Base-by-base conservation (phyloP, 2,888 invertebrate species). In the Pilophorus perplexus region DNA sequence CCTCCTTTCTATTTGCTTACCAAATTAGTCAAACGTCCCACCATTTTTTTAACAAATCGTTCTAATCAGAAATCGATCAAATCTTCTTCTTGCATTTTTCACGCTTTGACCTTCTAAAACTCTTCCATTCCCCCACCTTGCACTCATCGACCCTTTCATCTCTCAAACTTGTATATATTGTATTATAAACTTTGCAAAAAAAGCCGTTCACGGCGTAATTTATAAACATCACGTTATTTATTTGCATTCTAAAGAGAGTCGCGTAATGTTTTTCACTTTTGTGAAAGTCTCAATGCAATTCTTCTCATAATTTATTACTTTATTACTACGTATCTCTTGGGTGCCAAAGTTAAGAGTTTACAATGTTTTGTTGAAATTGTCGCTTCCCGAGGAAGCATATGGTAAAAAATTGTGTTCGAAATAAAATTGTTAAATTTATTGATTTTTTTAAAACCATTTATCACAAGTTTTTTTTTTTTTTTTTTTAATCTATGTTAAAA, bases 371-470 rank as follows among this genome's bases (percentile, higher is more conserved):
- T 59, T 42, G 59, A 40, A 38, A 59, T 38, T 25, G 59, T 59
- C 42, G 59, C 59, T 59, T 59, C 59, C 59, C 25, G 59, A n/a
- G 59, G 59, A 59, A 59, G 59, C 42, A 59, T 22, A 48, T 12
- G n/a, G 23, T 23, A 22, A 23, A 12, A 44, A 18, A 18, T 4
- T 18, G 22, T 12, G 22, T 46, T 46, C 14, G 25, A 8, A 52
- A 28, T 28, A 28, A 28, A 52, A 52, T n/a, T n/a, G n/a, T n/a
- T n/a, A n/a, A n/a, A n/a, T n/a, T n/a, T n/a, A n/a, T n/a, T n/a
- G n/a, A n/a, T n/a, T n/a, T n/a, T n/a, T n/a, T n/a, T n/a, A n/a
- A n/a, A n/a, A n/a, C n/a, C n/a, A n/a, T n/a, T n/a, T n/a, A n/a
- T n/a, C n/a, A n/a, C n/a, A n/a, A n/a, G n/a, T n/a, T n/a, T n/a